These are phyloP conservation scores for Orgyia antiqua DNA, from an alignment of 2,888 invertebrate genomes.

Conservation along the genomic window DNA sequence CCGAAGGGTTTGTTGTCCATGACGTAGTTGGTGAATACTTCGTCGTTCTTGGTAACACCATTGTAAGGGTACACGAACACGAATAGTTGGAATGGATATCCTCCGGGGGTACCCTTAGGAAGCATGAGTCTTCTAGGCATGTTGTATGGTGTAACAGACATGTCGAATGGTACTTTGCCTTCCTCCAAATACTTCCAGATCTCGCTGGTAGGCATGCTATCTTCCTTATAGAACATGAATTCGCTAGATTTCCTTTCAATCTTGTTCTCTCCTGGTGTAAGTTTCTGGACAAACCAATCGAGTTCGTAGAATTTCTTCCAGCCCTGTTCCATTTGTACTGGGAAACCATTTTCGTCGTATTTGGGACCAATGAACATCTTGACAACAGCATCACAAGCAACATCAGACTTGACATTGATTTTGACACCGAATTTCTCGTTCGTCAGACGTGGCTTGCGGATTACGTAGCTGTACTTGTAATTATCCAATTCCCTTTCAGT, in stretches of 20 bases:
- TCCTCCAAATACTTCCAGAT: constrained; percentile 79
- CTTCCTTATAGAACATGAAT: constrained; percentile 79
- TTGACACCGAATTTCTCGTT: constrained; percentile 82
- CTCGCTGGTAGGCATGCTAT: constrained; percentile 79
- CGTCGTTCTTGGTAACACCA: constrained; percentile 49
- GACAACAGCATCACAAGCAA: constrained; percentile 75
- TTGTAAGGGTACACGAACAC: constrained; percentile 78
- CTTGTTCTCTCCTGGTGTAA: constrained; percentile 80
- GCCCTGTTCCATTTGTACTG: constrained; percentile 71
- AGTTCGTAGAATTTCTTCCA: constrained; percentile 80
- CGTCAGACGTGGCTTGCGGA: constrained; percentile 83
- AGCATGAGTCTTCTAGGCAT: constrained; percentile 83
- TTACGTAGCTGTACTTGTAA: constrained; percentile 61
- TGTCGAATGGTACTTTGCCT: constrained; percentile 68
- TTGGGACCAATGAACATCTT: constrained; percentile 85
- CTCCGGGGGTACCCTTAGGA: constrained; percentile 83
- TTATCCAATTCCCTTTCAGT: constrained; percentile 45
- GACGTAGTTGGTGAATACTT: constrained; percentile 38
- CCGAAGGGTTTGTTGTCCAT: constrained; percentile 74
- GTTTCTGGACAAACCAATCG: constrained; percentile 78
- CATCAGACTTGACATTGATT: constrained; percentile 79
- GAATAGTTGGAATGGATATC: constrained; percentile 82
- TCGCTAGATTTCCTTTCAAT: constrained; percentile 82
- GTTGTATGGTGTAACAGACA: constrained; percentile 73
- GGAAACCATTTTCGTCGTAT: constrained; percentile 76